Conservation (phyloP, 2,113 vertebrate genomes). For the Crotophaga sulcirostris region DNA sequence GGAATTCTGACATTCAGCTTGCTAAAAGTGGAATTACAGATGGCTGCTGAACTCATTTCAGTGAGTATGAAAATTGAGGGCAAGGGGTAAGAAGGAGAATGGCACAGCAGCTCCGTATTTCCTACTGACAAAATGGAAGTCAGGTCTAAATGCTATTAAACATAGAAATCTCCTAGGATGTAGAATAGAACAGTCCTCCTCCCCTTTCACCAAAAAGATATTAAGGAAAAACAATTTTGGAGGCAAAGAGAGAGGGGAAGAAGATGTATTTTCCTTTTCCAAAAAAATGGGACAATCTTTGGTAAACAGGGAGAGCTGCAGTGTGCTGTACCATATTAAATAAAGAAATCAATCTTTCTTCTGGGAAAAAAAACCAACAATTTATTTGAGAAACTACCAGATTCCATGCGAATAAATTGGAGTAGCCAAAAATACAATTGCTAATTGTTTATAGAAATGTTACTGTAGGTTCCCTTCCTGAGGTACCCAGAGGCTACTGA, state of each 20-base stretch:
- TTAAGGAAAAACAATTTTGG: not conserved
- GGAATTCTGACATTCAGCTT: constrained; percentile 67
- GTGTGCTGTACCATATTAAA: not conserved
- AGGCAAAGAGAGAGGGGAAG: not conserved
- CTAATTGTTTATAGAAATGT: constrained; percentile 45
- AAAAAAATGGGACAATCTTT: not conserved
- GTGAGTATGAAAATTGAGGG: not conserved
- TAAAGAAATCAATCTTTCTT: constrained; percentile 25
- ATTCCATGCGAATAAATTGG: constrained; percentile 44
- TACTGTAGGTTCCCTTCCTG: constrained; percentile 33
- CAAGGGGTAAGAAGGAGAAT: not conserved
- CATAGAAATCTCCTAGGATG: not conserved
- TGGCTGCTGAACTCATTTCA: constrained; percentile 41
- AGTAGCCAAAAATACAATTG: constrained; percentile 47
- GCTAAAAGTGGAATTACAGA: constrained; percentile 47
- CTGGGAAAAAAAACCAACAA: not conserved
- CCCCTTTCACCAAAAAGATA: not conserved
- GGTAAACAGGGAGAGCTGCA: constrained; percentile 9
- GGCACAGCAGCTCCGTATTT: not conserved
- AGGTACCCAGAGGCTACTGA: not conserved
- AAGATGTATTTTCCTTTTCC: not conserved
- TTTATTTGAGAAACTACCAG: constrained; percentile 33
- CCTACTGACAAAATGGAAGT: not conserved
- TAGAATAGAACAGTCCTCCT: not conserved
- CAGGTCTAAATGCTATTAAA: constrained; percentile 35